Conservation (phyloP, 2,888 invertebrate genomes). For the Aethes cnicana region DNA sequence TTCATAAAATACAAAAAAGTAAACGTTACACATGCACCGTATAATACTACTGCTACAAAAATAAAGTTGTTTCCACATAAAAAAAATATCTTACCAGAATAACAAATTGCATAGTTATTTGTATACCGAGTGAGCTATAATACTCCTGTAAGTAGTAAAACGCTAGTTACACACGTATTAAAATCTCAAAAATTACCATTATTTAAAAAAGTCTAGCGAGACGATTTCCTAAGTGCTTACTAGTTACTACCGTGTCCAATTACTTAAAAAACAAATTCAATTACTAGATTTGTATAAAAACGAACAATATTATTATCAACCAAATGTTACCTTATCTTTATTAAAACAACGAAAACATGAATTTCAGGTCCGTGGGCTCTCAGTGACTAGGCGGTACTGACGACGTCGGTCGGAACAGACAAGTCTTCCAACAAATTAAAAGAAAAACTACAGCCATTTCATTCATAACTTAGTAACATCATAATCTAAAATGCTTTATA, state of each 20-base stretch:
- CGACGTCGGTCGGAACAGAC: conserved; percentile 53
- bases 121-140: conserved; percentile 73
- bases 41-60: conserved; percentile 76
- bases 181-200: conserved; percentile 66
- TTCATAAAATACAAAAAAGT: conserved; percentile 69
- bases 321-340: conserved; percentile 73
- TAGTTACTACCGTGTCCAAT: conserved; percentile 78
- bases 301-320: conserved; percentile 75
- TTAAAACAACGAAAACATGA: conserved; percentile 62
- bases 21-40: conserved; percentile 80
- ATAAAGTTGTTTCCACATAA: conserved; percentile 76
- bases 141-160: conserved; percentile 69
- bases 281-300: conserved; percentile 72
- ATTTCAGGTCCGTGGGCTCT: conserved; percentile 72
- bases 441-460: conserved; percentile 52
- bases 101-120: conserved; percentile 78
- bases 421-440: conserved; percentile 54
- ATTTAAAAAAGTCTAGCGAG: conserved; percentile 71
- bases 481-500: conserved; percentile 70
- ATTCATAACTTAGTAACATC: conserved; percentile 41
- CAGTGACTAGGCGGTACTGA: conserved; percentile 82
- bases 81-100: conserved; percentile 79
- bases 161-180: conserved; percentile 52
- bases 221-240: conserved; percentile 74
- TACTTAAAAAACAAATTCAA: conserved; percentile 57